Percentiles rank a stretch among this genome's conserved stretches.
phyloP scores from a whole-genome alignment of 2,888 invertebrate species.

The Chydorus sphaericus region DNA sequence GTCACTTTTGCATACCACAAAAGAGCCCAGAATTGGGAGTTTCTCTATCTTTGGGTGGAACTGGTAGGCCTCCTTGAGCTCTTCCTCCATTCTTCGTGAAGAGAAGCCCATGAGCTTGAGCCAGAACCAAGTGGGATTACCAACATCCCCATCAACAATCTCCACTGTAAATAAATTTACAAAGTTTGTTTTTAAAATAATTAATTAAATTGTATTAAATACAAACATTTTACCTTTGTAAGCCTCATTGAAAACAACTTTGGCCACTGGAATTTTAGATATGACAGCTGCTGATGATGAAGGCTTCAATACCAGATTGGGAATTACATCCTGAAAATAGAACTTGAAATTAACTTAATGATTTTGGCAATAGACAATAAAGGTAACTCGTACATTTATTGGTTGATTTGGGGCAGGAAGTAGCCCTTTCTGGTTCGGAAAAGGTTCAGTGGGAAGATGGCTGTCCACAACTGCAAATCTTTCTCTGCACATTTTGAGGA shows the following conservation, averaged over 20 bases:
- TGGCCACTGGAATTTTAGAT: neutral
- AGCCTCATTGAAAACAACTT: neutral
- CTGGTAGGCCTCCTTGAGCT: neutral
- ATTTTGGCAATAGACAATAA: no score
- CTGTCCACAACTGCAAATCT: neutral
- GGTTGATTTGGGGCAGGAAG: no score
- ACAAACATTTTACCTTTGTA: neutral
- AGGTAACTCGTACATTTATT: no score
- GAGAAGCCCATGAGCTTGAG: neutral
- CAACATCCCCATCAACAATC: no score
- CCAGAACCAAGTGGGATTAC: neutral
- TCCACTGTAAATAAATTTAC: no score
- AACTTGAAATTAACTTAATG: neutral
- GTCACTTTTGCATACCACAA: neutral
- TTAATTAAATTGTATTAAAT: no score
- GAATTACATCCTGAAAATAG: neutral
- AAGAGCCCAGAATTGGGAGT: neutral
- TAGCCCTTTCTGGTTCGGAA: no score
- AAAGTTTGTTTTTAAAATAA: no score
- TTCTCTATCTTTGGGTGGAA: neutral
- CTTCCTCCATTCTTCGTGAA: neutral
- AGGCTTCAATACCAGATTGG: neutral
- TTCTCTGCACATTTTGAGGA: neutral
- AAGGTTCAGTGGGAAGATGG: no score
- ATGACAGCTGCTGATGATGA: no score